Conservation (phyloP, 2,888 invertebrate species). For the Macropis europaea region DNA sequence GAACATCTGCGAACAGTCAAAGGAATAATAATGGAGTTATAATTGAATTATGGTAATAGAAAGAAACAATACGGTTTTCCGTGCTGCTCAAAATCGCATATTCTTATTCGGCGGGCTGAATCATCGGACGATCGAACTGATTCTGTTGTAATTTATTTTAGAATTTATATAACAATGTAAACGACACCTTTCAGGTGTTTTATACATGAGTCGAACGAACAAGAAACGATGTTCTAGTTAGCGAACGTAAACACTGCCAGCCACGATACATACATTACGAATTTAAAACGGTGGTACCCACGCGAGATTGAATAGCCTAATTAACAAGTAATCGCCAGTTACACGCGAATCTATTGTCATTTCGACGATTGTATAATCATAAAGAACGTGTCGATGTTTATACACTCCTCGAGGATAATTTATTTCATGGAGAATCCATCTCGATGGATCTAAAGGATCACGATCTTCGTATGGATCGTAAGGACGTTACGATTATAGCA, state of each 20-base stretch:
- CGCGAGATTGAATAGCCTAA: slow-evolving; percentile 57
- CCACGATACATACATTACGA: slow-evolving; percentile 70
- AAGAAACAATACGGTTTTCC: slow-evolving; percentile 1
- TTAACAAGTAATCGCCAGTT: slow-evolving; percentile 47
- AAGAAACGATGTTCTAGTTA: slow-evolving; percentile 6
- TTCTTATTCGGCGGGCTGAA: background rate
- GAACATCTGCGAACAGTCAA: too few species aligned
- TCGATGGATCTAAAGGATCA: slow-evolving; percentile 14
- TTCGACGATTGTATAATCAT: background rate
- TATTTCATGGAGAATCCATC: slow-evolving; percentile 22
- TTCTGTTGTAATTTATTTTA: slow-evolving; percentile 20
- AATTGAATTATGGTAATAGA: background rate
- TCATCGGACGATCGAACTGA: slow-evolving; percentile 2
- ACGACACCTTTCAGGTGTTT: slow-evolving; percentile 11
- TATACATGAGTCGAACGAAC: slow-evolving; percentile 3
- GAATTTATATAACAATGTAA: slow-evolving; percentile 31
- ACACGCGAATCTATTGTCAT: slow-evolving; percentile 26
- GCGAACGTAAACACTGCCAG: slow-evolving; percentile 18
- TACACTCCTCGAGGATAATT: slow-evolving; percentile 26
- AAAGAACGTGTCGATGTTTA: slow-evolving; percentile 28
- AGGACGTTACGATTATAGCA: slow-evolving; percentile 58
- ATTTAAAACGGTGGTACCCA: slow-evolving; percentile 71
- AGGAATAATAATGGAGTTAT: background rate
- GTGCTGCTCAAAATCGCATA: slow-evolving; percentile 39
- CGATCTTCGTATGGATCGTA: slow-evolving; percentile 28